Base-by-base conservation (phyloP, 2,888 invertebrate genomes). In the Venustoraphidia nigricollis region DNA sequence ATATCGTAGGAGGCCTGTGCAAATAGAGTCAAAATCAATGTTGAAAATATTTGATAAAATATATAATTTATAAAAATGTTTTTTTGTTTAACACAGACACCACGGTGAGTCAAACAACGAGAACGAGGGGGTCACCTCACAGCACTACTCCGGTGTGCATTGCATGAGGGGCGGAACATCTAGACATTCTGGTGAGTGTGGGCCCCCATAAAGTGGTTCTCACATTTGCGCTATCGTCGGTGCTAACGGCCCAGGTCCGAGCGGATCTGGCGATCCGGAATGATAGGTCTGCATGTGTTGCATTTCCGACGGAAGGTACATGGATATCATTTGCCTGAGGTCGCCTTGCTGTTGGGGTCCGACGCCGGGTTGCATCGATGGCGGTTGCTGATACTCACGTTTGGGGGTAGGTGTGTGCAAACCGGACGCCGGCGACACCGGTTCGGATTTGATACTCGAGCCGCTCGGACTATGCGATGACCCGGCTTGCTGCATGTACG, bases 361-460 rank as follows among this genome's bases (percentile, higher is more conserved):
- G 68, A 77, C 65, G 52, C 63, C 59, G 8, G 75, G 73, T 63
- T 74, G 75, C 66, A 76, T 73, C 41, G 68, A 69, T 55, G 77
- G 79, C 40, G 77, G 77, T 74, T 79, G 71, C 73, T 68, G 85
- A 85, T 72, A 85, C 76, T 55, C 62, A 66, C 63, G 37, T 55
- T 64, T 58, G 60, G 67, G 41, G 60, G 74, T 63, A 60, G 74
- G 65, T 58, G 75, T 66, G 65, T 70, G 67, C 69, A 74, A 62
- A 70, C 75, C 68, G 74, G 85, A 68, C 71, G 73, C 81, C 45
- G 89, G 86, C 47, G 88, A 87, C 59, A 88, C 86, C 35, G 89
- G 87, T 67, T 91, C 90, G 46, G 89, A 89, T 66, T 90, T 90
- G 62, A 89, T 86, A 63, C 87, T 88, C 53, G 85, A 86, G 56